Evolutionary conservation across 2,888 invertebrate species (phyloP), one percentile per base, ranked within the genome.

Genomic region (Drosophila buzzatii): DNA sequence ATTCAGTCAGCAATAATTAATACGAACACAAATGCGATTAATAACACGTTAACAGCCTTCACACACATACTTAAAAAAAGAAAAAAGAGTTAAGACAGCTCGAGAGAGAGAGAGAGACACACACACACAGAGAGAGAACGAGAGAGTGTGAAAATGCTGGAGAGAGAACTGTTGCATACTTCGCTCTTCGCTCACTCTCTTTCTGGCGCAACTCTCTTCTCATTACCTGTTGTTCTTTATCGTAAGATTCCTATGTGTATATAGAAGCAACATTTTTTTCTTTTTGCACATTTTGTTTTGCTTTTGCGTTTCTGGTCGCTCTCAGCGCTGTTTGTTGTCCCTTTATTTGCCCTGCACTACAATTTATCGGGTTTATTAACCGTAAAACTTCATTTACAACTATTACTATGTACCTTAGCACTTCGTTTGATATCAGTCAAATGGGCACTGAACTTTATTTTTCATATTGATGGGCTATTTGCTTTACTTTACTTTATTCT

Each of bases 261-360:
- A 27, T 27, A 39, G 39, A 35, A 42, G 14, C 3, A 20, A n/a
- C 37, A 12, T 42, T 51, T 55, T 73, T 73, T 57, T 59, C 69
- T 55, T 74, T 76, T 70, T 73, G 69, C 81, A 69, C 60, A 73
- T 57, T 87, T 88, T 85, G 88, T 85, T 85, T 83, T 88, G 86
- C 71, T 85, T 84, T 76, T 67, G 33, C 63, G 71, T 70, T 86
- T 86, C 85, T 73, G 64, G 47, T 60, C 5, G 39, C 37, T 60
- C 63, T 65, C 65, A 44, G n/a, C 23, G 27, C 39, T 61, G 20
- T 68, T 62, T 45, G n/a, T 39, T 53, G n/a, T 23, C 47, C 20
- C 60, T 69, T 65, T 82, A 70, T 89, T 81, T 82, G 57, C 63
- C 27, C 55, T 67, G 70, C 75, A 76, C 81, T 82, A 76, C 70